A percentile compares a stretch with the other conserved stretches of the same genome.
phyloP scores from a whole-genome alignment of 2,113 vertebrate species.

The Pogonocichla stellata region DNA sequence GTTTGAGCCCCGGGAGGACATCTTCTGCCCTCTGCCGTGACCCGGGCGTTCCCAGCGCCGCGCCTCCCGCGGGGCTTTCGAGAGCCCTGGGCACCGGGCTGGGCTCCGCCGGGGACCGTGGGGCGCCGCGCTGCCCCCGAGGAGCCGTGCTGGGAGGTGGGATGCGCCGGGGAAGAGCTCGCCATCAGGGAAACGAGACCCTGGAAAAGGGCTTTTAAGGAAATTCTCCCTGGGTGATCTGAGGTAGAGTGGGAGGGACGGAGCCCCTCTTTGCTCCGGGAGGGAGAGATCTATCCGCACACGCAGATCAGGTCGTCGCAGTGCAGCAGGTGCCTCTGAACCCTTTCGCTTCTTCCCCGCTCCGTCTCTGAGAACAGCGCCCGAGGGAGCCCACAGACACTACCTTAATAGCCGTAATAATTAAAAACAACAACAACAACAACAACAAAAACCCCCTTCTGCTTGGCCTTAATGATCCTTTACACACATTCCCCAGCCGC shows the following conservation, averaged over 20 bases:
- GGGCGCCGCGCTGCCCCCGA: neutral
- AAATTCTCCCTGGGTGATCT: neutral
- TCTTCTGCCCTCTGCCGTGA: neutral
- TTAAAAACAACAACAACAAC: slow-evolving; percentile 49
- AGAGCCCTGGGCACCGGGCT: neutral
- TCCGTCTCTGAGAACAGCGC: neutral
- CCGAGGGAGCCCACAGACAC: neutral
- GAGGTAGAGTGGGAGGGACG: too few relatives aligned
- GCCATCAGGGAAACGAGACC: neutral
- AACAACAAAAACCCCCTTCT: slow-evolving; percentile 40
- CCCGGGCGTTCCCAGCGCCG: neutral
- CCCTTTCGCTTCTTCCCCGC: neutral
- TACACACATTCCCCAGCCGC: slow-evolving; percentile 42
- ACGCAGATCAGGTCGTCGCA: neutral
- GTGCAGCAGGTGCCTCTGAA: slow-evolving; percentile 21
- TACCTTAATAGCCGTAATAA: slow-evolving; percentile 32
- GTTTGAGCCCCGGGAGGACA: neutral
- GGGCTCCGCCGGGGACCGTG: neutral
- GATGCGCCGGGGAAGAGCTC: neutral
- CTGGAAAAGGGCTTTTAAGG: neutral
- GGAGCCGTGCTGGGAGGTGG: neutral
- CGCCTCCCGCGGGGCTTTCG: neutral
- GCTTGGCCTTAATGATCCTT: slow-evolving; percentile 58
- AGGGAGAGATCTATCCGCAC: neutral
- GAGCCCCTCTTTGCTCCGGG: neutral